Percentiles rank a stretch among this genome's conserved stretches.
phyloP scores from a whole-genome alignment of 2,113 vertebrate genomes.

The Cygnus atratus region DNA sequence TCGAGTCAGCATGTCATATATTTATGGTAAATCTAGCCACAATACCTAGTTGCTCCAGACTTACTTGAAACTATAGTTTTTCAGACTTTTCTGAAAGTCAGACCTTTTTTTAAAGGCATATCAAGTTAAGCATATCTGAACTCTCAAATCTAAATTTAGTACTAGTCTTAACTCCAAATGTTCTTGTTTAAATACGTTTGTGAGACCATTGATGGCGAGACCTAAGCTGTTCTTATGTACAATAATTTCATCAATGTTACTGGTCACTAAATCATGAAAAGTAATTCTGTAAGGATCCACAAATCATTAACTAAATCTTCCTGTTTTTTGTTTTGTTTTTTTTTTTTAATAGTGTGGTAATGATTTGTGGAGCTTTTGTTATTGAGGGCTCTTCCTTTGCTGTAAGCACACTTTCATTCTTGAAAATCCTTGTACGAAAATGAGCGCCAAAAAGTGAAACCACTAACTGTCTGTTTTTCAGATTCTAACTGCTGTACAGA shows the following conservation, averaged over 20 bases:
- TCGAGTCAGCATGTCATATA: not conserved
- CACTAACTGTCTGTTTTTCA: conserved; percentile 10
- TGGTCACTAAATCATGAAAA: not conserved
- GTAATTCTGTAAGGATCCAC: conserved; percentile 17
- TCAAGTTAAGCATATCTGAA: conserved; percentile 1
- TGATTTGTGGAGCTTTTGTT: conserved; percentile 29
- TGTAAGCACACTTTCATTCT: not conserved
- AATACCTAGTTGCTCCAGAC: not conserved
- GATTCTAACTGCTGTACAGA: not conserved
- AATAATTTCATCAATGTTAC: conserved; percentile 39
- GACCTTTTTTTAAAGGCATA: conserved; percentile 2
- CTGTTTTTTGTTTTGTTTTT: not conserved
- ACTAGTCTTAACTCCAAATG: conserved; percentile 45
- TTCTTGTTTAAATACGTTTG: conserved; percentile 61
- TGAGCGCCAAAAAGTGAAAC: conserved; percentile 20
- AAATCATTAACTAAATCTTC: not conserved
- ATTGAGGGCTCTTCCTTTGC: conserved; percentile 3
- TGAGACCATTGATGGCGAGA: conserved; percentile 57
- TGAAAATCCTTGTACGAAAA: conserved; percentile 9
- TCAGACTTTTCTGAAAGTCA: conserved; percentile 33
- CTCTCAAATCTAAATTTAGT: conserved; percentile 17
- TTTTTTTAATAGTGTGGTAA: not conserved
- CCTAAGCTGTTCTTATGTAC: conserved; percentile 23
- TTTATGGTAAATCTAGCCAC: not conserved
- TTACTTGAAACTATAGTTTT: conserved; percentile 41